phyloP scores from a whole-genome alignment of 1,140 invertebrate genomes.

The Drosophila baimaii region DNA sequence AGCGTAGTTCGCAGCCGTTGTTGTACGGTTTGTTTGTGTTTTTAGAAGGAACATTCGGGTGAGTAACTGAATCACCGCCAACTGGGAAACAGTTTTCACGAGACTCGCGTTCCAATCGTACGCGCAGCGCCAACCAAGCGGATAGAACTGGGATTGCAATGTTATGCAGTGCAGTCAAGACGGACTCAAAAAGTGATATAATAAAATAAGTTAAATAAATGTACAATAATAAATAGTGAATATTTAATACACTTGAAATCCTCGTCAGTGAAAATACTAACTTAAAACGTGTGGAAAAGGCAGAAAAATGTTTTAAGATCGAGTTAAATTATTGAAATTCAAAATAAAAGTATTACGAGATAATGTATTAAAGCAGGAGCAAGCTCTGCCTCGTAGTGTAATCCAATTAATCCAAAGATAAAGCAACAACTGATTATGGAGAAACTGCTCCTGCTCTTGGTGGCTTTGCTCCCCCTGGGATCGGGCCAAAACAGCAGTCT shows the following conservation, averaged over 20 bases:
- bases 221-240: not conserved
- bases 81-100: conserved; percentile 67
- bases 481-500: conserved; percentile 57
- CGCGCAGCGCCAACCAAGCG: conserved; percentile 57
- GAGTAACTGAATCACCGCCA: conserved; percentile 63
- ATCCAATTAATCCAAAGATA: not conserved
- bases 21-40: conserved; percentile 47
- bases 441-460: conserved; percentile 17
- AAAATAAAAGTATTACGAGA: not conserved
- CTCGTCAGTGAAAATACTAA: not conserved
- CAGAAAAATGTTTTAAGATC: not conserved
- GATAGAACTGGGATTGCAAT: conserved; percentile 14
- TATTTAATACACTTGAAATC: not conserved
- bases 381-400: not conserved
- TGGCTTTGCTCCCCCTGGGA: conserved; percentile 19
- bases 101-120: conserved; percentile 69
- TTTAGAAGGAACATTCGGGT: conserved; percentile 72
- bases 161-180: not conserved
- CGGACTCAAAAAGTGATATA: not conserved
- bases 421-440: not conserved
- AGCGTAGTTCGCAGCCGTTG: conserved; percentile 55
- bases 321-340: not conserved
- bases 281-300: not conserved
- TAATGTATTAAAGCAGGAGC: not conserved
- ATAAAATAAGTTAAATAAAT: not conserved